These are phyloP conservation scores for Ivindomyrus marchei DNA, from an alignment of 2,113 vertebrate genomes.

Conservation along the genomic window DNA sequence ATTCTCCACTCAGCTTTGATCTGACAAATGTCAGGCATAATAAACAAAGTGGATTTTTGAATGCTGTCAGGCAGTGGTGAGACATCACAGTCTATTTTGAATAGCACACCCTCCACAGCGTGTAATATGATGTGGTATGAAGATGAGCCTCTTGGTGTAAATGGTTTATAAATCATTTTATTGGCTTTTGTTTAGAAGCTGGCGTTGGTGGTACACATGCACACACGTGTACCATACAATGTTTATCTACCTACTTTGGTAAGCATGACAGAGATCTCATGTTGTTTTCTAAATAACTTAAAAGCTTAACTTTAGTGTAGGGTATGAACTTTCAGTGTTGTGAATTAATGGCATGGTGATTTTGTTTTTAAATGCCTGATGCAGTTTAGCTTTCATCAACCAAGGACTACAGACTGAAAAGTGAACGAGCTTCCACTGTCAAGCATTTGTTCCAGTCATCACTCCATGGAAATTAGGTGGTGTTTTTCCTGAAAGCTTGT, in stretches of 20 bases:
- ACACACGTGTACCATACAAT: not conserved
- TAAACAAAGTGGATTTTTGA: not conserved
- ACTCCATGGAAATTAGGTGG: not conserved
- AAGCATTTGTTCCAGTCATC: not conserved
- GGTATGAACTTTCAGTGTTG: not conserved
- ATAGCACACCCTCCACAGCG: not conserved
- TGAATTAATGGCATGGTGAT: not conserved
- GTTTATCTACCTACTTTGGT: not conserved
- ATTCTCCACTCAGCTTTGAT: not conserved
- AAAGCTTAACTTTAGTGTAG: not conserved
- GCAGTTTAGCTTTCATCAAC: not conserved
- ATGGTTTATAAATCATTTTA: slow-evolving; percentile 7
- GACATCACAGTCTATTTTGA: not conserved
- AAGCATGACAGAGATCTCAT: not conserved
- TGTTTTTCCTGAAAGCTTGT: not conserved
- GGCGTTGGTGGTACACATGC: not conserved
- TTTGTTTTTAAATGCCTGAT: not conserved
- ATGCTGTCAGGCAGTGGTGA: not conserved
- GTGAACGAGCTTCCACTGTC: not conserved
- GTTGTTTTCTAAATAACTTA: not conserved
- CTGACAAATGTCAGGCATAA: not conserved
- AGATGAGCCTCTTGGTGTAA: not conserved
- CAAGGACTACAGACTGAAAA: not conserved
- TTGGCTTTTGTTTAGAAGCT: not conserved
- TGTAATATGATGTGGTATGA: not conserved